Evolutionary conservation across 2,888 invertebrate species (phyloP).

Genomic region (Ornithoptera priamus): DNA sequence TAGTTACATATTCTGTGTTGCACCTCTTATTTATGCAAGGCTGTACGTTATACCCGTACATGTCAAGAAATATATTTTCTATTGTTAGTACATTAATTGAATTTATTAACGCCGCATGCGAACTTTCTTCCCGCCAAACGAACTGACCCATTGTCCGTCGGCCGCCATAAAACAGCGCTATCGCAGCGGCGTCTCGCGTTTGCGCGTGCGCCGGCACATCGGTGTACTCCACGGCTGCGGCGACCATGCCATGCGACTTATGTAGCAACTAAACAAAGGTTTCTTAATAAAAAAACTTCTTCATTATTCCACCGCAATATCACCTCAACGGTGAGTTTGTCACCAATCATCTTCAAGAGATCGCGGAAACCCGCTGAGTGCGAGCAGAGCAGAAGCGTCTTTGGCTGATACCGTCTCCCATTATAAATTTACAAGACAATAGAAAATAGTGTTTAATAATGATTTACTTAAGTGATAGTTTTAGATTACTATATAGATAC

Average conservation of each 20-base stretch:
- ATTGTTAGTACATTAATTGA: slow-evolving; percentile 23
- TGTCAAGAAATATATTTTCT: slow-evolving; percentile 12
- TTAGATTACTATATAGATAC: no score
- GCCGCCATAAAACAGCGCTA: slow-evolving; percentile 34
- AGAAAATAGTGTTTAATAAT: no score
- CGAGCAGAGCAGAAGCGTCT: no score
- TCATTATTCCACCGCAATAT: no score
- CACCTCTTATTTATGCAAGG: neutral
- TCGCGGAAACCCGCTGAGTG: no score
- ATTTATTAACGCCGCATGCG: slow-evolving; percentile 14
- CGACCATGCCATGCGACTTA: neutral
- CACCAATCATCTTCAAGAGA: no score
- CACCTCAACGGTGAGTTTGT: no score
- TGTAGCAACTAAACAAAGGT: no score
- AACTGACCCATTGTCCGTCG: slow-evolving; percentile 33
- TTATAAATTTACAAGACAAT: no score
- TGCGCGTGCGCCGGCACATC: slow-evolving; percentile 17
- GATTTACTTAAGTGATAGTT: no score
- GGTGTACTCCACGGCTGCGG: neutral
- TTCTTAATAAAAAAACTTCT: no score
- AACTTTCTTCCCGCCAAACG: slow-evolving; percentile 28
- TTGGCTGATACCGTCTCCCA: no score
- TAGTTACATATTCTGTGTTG: neutral
- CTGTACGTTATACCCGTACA: neutral
- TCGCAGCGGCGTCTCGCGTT: slow-evolving; percentile 28